Conservation (phyloP, 2,888 invertebrate species). For the Rapana venosa region DNA sequence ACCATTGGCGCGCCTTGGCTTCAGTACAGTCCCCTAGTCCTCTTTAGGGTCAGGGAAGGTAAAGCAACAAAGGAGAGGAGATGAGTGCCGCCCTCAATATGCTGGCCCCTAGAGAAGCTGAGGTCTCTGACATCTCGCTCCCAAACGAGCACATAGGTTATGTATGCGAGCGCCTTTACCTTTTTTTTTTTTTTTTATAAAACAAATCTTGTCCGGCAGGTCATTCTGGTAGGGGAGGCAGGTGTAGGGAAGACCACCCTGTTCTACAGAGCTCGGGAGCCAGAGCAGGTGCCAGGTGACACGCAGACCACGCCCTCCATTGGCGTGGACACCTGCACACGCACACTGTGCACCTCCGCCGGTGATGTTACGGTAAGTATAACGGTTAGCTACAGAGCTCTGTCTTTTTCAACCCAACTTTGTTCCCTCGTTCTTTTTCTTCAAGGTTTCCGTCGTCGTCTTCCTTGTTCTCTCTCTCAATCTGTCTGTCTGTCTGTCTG, state of each 20-base stretch:
- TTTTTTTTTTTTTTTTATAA: background rate
- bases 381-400: background rate
- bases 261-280: slow-evolving; percentile 53
- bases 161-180: background rate
- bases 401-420: background rate
- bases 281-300: slow-evolving; percentile 52
- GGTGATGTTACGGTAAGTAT: slow-evolving; percentile 37
- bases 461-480: background rate
- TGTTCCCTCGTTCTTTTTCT: background rate
- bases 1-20: too few relatives aligned
- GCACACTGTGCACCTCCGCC: slow-evolving; percentile 3
- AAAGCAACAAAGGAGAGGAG: too few relatives aligned
- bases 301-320: slow-evolving; percentile 50
- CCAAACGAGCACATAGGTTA: background rate
- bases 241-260: slow-evolving; percentile 65
- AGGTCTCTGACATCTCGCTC: too few relatives aligned
- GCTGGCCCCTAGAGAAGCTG: background rate
- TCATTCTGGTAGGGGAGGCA: slow-evolving; percentile 59
- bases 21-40: too few relatives aligned
- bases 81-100: background rate
- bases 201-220: slow-evolving; percentile 50
- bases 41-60: too few relatives aligned
- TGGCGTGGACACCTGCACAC: slow-evolving; percentile 59
- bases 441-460: too few relatives aligned
- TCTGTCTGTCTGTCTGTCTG: slow-evolving; percentile 18